Conservation (phyloP, 2,888 invertebrate genomes). For the Nomada hirtipes region DNA sequence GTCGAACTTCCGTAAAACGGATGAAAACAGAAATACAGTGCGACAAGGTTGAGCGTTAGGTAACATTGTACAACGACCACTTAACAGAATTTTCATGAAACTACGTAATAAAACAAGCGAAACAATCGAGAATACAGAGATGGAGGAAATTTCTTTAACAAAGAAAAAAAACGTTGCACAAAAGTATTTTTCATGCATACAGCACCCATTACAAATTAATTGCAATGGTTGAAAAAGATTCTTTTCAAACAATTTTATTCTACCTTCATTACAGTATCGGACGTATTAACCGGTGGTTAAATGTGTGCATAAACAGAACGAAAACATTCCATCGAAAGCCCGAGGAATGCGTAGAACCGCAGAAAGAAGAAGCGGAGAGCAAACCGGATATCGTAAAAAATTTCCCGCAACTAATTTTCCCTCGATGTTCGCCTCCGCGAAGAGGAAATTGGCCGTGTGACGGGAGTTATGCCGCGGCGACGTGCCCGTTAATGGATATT, state of each 20-base stretch:
- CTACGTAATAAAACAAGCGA: background rate
- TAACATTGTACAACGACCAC: background rate
- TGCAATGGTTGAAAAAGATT: background rate
- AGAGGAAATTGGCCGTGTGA: constrained; percentile 51
- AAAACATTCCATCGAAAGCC: constrained; percentile 39
- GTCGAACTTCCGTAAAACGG: background rate
- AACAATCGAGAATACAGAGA: no score
- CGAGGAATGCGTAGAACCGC: constrained; percentile 16
- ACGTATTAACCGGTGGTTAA: background rate
- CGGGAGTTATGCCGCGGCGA: constrained; percentile 17
- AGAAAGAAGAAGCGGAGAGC: constrained; percentile 16
- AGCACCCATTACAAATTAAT: background rate
- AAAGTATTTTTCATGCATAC: background rate
- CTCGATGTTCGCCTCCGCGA: constrained; percentile 14
- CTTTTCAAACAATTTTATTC: no score
- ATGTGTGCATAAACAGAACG: constrained; percentile 38
- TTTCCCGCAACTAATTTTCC: constrained; percentile 36
- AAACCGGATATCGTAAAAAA: constrained; percentile 58
- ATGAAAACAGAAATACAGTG: constrained; percentile 2
- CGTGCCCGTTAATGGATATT: constrained; percentile 63
- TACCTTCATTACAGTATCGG: no score
- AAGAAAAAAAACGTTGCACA: background rate
- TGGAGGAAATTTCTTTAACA: background rate
- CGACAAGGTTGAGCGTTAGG: background rate
- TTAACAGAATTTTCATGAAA: background rate